A percentile compares a stretch with the other conserved stretches of the same genome.
Conservation (phyloP, 2,888 invertebrate species). For the Platyscelio sp. region DNA sequence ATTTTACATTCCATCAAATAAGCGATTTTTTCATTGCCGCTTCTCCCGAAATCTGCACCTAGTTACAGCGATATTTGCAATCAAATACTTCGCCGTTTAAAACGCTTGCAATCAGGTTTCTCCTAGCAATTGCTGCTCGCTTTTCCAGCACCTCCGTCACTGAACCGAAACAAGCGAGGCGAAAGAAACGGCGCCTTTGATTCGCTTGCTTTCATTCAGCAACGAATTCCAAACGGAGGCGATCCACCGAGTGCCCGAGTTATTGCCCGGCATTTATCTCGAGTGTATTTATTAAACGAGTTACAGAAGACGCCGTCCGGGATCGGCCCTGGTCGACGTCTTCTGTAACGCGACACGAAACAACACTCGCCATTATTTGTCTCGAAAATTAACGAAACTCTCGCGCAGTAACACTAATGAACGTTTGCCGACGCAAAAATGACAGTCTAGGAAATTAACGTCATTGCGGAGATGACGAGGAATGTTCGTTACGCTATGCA, state of each 20-base stretch:
- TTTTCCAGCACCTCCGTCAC: background rate
- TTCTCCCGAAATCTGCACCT: background rate
- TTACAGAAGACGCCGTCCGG: background rate
- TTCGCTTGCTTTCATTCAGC: slow-evolving; percentile 37
- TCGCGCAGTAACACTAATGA: slow-evolving; percentile 14
- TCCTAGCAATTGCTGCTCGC: background rate
- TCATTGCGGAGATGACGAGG: slow-evolving; percentile 7
- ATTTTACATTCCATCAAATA: slow-evolving; percentile 24
- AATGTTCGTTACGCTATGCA: slow-evolving; percentile 5
- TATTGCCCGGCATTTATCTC: background rate
- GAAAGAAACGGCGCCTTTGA: slow-evolving; percentile 46
- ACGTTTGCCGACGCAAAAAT: background rate
- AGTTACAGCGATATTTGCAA: slow-evolving; percentile 32
- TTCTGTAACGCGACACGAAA: background rate
- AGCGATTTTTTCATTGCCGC: background rate
- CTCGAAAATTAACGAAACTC: slow-evolving; percentile 12
- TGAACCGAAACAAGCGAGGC: slow-evolving; percentile 12
- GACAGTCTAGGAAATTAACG: background rate
- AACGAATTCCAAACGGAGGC: slow-evolving; percentile 3
- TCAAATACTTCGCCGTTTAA: background rate
- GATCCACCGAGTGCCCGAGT: slow-evolving; percentile 4
- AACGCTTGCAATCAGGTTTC: background rate
- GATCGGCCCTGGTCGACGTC: background rate
- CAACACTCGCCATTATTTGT: background rate
- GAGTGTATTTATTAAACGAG: too few species aligned